phyloP scores from a whole-genome alignment of 1,140 invertebrate species.

The Polypedilum vanderplanki region DNA sequence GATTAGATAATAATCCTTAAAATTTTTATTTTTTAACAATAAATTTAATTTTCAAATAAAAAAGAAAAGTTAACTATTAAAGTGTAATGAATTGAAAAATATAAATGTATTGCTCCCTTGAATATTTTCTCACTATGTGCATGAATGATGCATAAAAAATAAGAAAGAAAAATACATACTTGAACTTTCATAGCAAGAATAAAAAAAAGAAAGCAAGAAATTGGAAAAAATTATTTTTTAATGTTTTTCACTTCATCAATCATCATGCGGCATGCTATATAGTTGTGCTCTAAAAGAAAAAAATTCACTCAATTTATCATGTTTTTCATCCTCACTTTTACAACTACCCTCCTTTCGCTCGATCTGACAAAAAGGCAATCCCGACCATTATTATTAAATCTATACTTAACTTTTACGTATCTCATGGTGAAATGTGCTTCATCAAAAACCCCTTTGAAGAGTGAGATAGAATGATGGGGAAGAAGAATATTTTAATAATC shows the following conservation, averaged over 20 bases:
- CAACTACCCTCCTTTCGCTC: no score
- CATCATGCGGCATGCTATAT: background rate
- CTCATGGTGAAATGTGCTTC: background rate
- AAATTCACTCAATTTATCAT: slow-evolving; percentile 7
- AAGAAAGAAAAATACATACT: no score
- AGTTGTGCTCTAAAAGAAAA: background rate
- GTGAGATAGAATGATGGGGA: background rate
- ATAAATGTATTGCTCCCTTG: background rate
- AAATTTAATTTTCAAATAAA: no score
- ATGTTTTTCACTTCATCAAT: slow-evolving; percentile 19
- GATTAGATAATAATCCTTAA: no score
- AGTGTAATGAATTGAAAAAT: no score
- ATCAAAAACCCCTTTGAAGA: background rate
- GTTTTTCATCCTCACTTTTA: background rate
- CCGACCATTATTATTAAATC: background rate
- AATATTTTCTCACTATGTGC: background rate
- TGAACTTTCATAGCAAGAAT: no score
- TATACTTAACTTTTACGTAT: background rate
- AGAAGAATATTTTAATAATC: background rate
- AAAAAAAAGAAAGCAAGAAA: no score
- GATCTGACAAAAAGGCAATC: background rate
- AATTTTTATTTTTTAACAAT: no score
- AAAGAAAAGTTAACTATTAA: no score
- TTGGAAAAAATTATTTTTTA: background rate
- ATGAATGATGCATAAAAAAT: background rate